Conservation (phyloP, 2,888 invertebrate species). For the Clepsis dumicolana region DNA sequence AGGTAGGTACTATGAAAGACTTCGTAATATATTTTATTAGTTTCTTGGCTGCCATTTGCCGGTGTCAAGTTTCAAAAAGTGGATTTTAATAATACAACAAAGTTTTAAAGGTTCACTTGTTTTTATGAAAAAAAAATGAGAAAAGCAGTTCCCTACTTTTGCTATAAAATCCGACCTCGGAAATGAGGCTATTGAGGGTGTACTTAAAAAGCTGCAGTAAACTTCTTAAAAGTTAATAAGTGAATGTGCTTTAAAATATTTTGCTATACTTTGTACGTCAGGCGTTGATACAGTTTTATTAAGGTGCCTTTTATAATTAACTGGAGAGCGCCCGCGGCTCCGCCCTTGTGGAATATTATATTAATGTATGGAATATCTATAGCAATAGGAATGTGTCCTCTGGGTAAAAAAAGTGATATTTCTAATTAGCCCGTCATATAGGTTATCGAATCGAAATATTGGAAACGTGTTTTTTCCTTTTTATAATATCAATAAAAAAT, state of each 20-base stretch:
- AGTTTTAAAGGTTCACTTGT: slow-evolving; percentile 45
- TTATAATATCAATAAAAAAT: no score
- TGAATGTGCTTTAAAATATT: slow-evolving; percentile 5
- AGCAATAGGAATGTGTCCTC: no score
- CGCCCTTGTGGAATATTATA: no score
- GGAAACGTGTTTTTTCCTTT: no score
- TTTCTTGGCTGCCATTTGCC: neutral
- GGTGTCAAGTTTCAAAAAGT: slow-evolving; percentile 14
- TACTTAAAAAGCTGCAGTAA: slow-evolving; percentile 1
- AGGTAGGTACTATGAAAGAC: neutral
- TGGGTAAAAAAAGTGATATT: no score
- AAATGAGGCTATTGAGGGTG: slow-evolving; percentile 1
- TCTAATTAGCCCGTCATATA: no score
- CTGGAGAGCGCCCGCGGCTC: no score
- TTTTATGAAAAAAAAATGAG: slow-evolving; percentile 54
- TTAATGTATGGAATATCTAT: no score
- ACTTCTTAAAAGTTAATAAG: slow-evolving; percentile 1
- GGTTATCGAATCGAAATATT: no score
- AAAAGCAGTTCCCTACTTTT: slow-evolving; percentile 59
- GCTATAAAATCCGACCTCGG: slow-evolving; percentile 59
- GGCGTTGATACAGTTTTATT: neutral
- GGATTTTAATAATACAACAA: slow-evolving; percentile 46
- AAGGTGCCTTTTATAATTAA: neutral
- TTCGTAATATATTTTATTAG: neutral
- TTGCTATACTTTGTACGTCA: neutral